Evolutionary conservation across 2,888 invertebrate species (phyloP), one percentile per base, ranked within the genome.

Genomic region (Spodoptera littoralis): DNA sequence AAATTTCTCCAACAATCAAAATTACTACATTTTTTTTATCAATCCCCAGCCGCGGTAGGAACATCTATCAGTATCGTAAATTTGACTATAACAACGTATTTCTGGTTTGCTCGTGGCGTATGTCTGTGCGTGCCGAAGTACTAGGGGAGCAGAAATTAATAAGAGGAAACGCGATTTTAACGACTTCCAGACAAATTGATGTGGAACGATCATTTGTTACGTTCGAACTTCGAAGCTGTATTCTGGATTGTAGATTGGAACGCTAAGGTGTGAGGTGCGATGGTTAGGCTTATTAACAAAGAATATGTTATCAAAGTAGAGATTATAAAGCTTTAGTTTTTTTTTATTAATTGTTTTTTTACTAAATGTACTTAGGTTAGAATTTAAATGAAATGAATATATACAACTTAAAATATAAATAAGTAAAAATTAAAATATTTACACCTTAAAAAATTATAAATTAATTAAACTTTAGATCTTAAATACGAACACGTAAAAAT

Each of bases 81-180:
- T 86, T 88, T 85, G 83, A 85, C 84, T 83, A 86, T 87, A 85
- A 88, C 88, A 84, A 76, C 73, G 79, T 79, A 88, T 87, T 86
- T 84, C 88, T 88, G 87, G 88, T 84, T 83, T 83, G 77, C 84
- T 79, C 74, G 73, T 79, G 84, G 84, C 83, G 79, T 83, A 84
- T 80, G 82, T 80, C 80, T 79, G 86, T 84, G 85, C 85, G 84
- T 84, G 84, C 77, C 76, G 64, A 60, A 67, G 77, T 79, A 77
- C 77, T 74, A 79, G 83, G 88, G 90, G 89, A 87, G 86, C 88
- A 88, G 86, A 92, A 92, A 93, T 93, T 93, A 90, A 90, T 91
- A 89, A 88, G 89, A 88, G 90, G 89, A 90, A 90, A 91, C 91
- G 86, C 85, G 88, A 90, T 90, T 90, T 90, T 91, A 91, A 90